A percentile compares a stretch with the other conserved stretches of the same genome.
Conservation (phyloP, 2,888 invertebrate genomes). For the Adelphocoris suturalis region DNA sequence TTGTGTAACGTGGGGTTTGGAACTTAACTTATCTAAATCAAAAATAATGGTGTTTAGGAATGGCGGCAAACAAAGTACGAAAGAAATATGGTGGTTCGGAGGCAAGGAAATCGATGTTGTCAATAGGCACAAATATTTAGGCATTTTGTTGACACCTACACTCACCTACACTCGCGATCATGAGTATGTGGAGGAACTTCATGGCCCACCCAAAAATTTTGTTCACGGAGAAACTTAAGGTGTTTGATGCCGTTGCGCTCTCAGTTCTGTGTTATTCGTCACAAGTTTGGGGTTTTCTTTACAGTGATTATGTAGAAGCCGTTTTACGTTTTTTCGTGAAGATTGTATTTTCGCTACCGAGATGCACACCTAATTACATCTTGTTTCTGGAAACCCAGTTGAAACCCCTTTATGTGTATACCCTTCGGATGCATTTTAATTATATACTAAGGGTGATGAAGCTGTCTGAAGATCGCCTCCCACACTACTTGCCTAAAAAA, state of each 20-base stretch:
- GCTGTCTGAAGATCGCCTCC: no score
- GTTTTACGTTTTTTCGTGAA: no score
- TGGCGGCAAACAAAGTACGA: conserved; percentile 19
- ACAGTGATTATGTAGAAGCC: no score
- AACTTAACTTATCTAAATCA: neutral
- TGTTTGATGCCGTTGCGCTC: neutral
- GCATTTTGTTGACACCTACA: conserved; percentile 27
- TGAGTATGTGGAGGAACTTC: conserved; percentile 34
- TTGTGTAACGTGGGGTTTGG: conserved; percentile 36
- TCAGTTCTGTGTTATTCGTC: conserved; percentile 21
- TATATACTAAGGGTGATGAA: no score
- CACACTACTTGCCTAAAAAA: neutral
- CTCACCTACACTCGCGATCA: neutral
- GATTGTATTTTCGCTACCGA: no score
- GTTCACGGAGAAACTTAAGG: conserved; percentile 7
- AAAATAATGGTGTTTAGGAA: neutral
- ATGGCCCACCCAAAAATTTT: neutral
- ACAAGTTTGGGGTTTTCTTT: no score
- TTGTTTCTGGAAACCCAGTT: no score
- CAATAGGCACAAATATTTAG: conserved; percentile 45
- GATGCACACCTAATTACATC: no score
- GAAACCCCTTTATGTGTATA: no score
- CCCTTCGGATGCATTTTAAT: no score
- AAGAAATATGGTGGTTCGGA: conserved; percentile 2
- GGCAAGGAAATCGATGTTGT: conserved; percentile 11